A percentile compares a stretch with the other conserved stretches of the same genome.
Evolutionary conservation across 2,797 vertebrate genomes (phyloP).

Genomic region (Crocidura indochinensis): DNA sequence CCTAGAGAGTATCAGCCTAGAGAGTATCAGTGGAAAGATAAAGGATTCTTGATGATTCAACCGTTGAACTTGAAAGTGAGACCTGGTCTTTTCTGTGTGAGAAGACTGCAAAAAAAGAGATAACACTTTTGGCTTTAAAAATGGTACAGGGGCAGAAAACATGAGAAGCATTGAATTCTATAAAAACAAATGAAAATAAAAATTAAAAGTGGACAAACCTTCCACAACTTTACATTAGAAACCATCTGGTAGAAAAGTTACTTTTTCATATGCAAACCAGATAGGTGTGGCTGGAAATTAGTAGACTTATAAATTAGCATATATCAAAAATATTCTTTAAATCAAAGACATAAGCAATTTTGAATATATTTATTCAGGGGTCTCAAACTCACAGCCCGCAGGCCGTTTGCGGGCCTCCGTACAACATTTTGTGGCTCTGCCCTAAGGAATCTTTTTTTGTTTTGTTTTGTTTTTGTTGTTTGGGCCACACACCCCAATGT

Average conservation of each 20-base stretch:
- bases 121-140: background rate
- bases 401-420: no score
- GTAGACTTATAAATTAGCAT: background rate
- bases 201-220: background rate
- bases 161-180: background rate
- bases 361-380: background rate
- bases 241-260: no score
- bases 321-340: no score
- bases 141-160: background rate
- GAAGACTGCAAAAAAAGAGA: background rate
- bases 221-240: background rate
- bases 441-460: no score
- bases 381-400: no score
- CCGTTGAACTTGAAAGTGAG: background rate
- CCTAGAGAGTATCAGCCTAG: background rate
- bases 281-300: background rate
- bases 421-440: no score
- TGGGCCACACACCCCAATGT: no score
- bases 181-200: background rate
- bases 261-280: background rate
- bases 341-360: background rate
- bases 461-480: no score
- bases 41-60: background rate
- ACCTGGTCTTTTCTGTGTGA: background rate
- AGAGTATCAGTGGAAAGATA: background rate